Evolutionary conservation across 1,140 invertebrate species (phyloP).

Genomic region (Drosophila asahinai): DNA sequence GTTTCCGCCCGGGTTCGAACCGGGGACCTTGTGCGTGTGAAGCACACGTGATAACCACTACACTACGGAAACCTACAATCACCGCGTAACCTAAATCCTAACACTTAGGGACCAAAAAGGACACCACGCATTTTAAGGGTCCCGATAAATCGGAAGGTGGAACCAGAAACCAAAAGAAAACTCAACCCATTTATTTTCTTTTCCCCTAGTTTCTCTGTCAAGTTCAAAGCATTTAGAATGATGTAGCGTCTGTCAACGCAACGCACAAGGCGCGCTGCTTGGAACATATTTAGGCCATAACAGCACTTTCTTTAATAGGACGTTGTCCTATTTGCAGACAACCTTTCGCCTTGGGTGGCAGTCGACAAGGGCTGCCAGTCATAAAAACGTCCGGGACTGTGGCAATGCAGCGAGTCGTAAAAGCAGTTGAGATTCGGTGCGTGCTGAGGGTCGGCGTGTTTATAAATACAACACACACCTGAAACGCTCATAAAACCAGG

Average conservation of each 20-base stretch:
- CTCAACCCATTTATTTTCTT: not conserved
- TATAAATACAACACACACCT: slow-evolving; percentile 71
- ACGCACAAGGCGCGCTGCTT: not conserved
- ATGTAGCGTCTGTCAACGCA: slow-evolving; percentile 31
- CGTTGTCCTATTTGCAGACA: slow-evolving; percentile 24
- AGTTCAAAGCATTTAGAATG: slow-evolving; percentile 37
- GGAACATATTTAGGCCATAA: slow-evolving; percentile 28
- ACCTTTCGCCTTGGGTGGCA: slow-evolving; percentile 40
- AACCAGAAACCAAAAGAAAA: not conserved
- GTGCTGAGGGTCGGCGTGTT: slow-evolving; percentile 67
- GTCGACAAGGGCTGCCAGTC: slow-evolving; percentile 24
- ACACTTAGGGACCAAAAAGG: not conserved
- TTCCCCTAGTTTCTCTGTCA: slow-evolving; percentile 22
- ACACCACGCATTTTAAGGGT: not conserved
- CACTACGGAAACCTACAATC: slow-evolving; percentile 60
- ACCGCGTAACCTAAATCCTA: fast-evolving
- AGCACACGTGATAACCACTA: slow-evolving; percentile 88
- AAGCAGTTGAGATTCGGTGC: slow-evolving; percentile 57
- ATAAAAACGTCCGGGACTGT: slow-evolving; percentile 60
- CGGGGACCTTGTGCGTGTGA: slow-evolving; percentile 89
- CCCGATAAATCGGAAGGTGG: too few relatives aligned
- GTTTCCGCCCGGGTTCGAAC: slow-evolving; percentile 88
- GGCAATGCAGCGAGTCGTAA: slow-evolving; percentile 66
- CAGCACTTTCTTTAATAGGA: slow-evolving; percentile 46
- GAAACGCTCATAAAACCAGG: slow-evolving; percentile 60